phyloP scores from a whole-genome alignment of 2,888 invertebrate genomes.

The Rhamphomyia laevipes region DNA sequence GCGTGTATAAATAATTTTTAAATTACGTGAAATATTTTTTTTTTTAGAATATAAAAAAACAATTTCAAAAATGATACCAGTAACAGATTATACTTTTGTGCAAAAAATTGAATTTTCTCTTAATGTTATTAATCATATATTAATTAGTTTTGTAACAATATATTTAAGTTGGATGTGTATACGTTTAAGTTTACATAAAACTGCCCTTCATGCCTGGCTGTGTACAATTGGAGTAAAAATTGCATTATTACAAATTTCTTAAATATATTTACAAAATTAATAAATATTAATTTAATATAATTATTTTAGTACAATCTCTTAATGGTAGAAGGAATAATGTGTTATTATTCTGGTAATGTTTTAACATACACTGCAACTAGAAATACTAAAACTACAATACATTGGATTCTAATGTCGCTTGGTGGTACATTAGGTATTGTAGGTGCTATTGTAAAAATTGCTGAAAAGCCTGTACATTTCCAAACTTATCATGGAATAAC shows the following conservation, averaged over 20 bases:
- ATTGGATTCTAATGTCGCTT: slow-evolving; percentile 28
- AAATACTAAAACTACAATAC: slow-evolving; percentile 29
- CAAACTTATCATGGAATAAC: slow-evolving; percentile 24
- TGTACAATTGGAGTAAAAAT: slow-evolving; percentile 31
- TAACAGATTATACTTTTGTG: not conserved
- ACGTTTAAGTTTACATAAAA: slow-evolving; percentile 26
- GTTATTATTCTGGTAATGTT: slow-evolving; percentile 28
- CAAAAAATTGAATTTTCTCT: slow-evolving; percentile 21
- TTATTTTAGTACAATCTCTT: slow-evolving; percentile 28
- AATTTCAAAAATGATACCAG: too few relatives aligned
- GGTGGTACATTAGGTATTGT: slow-evolving; percentile 29
- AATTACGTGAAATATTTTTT: too few relatives aligned
- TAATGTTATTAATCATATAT: slow-evolving; percentile 29
- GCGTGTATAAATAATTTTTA: too few relatives aligned
- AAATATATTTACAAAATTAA: not conserved
- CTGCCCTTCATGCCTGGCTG: slow-evolving; percentile 32
- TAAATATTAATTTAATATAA: not conserved
- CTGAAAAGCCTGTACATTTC: slow-evolving; percentile 25
- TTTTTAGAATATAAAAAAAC: too few relatives aligned
- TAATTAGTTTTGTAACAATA: slow-evolving; percentile 32
- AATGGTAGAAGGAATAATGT: slow-evolving; percentile 33
- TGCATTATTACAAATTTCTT: not conserved
- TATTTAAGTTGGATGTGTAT: slow-evolving; percentile 30
- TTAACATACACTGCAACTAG: slow-evolving; percentile 24
- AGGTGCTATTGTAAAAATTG: slow-evolving; percentile 27